A percentile compares a stretch with the other conserved stretches of the same genome.
Conservation (phyloP, 2,888 invertebrate species). For the Hydraecia micacea region DNA sequence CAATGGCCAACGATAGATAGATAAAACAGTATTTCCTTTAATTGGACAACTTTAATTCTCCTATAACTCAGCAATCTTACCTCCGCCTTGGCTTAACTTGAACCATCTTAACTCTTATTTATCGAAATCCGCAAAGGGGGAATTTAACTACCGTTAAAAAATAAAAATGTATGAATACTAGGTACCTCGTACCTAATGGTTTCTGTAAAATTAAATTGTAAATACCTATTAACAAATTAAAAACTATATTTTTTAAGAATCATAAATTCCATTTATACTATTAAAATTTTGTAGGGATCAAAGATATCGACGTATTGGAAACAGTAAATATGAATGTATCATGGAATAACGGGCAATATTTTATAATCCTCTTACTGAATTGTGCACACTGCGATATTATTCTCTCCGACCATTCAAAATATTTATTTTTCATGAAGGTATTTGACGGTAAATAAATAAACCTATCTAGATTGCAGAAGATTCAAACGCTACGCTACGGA, state of each 20-base stretch:
- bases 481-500: not conserved
- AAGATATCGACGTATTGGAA: constrained; percentile 28
- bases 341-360: constrained; percentile 42
- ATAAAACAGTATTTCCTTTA: constrained; percentile 1
- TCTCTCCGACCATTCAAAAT: constrained; percentile 17
- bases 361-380: constrained; percentile 57
- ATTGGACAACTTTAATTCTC: constrained; percentile 46
- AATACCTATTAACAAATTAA: not conserved
- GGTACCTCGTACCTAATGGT: not conserved
- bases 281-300: not conserved
- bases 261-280: not conserved
- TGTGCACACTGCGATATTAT: constrained; percentile 41
- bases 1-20: not conserved
- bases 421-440: constrained; percentile 6
- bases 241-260: not conserved
- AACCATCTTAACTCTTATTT: constrained; percentile 52
- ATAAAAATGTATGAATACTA: constrained; percentile 13
- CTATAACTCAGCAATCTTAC: constrained; percentile 50
- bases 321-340: constrained; percentile 26
- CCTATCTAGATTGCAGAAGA: not conserved
- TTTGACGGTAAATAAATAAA: constrained; percentile 11
- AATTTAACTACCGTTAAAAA: constrained; percentile 33
- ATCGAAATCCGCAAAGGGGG: constrained; percentile 43
- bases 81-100: constrained; percentile 37
- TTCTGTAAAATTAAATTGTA: constrained; percentile 12